Evolutionary conservation across 2,113 vertebrate species (phyloP).

Genomic region (Camelus bactrianus): DNA sequence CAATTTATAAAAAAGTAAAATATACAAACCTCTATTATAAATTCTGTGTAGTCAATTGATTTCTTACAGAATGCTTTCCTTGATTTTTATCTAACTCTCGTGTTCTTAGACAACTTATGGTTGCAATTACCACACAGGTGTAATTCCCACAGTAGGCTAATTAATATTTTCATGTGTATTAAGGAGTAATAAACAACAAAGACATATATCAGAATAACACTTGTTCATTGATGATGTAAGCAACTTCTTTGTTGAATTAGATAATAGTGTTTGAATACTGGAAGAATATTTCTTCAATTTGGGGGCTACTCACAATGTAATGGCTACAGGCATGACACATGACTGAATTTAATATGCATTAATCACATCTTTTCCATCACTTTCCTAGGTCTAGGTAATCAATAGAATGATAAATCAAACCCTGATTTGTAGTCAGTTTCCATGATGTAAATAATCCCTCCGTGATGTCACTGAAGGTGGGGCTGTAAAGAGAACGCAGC

Average conservation of each 20-base stretch:
- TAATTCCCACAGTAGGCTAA: background rate
- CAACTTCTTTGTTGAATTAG: background rate
- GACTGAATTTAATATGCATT: background rate
- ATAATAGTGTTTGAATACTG: background rate
- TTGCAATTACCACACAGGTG: background rate
- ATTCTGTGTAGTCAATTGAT: background rate
- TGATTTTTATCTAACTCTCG: background rate
- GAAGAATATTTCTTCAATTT: background rate
- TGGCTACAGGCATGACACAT: background rate
- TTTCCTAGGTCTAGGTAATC: background rate
- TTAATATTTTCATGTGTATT: background rate
- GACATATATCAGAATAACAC: background rate
- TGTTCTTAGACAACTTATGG: background rate
- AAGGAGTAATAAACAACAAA: background rate
- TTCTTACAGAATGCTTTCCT: background rate
- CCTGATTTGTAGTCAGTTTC: background rate
- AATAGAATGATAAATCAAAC: background rate
- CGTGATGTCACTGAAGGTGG: rapidly evolving
- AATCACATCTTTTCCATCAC: background rate
- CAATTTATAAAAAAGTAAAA: background rate
- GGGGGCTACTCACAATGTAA: background rate
- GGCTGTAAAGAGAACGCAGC: background rate
- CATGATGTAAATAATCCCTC: background rate
- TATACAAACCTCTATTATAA: background rate
- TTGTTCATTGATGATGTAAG: background rate